Percentiles rank a stretch among this genome's conserved stretches.
phyloP scores from a whole-genome alignment of 1,140 invertebrate species.

The Calliopsis andreniformis region DNA sequence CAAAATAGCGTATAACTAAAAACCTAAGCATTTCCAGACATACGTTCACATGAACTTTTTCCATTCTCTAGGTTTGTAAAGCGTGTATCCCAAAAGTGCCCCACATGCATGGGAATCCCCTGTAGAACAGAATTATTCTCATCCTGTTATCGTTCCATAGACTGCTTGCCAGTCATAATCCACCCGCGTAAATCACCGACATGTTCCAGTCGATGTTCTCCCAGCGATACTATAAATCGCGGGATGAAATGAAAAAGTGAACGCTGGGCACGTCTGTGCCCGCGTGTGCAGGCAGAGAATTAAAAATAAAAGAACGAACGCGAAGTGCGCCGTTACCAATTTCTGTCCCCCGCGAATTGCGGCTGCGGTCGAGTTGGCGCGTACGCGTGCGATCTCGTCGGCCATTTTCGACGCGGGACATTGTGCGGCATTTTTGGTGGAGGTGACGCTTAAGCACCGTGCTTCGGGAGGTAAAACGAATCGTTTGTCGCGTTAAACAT shows the following conservation, averaged over 20 bases:
- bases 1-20: too few relatives aligned
- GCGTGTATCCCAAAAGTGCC: too few relatives aligned
- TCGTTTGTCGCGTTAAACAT: conserved; percentile 56
- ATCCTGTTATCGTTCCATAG: conserved; percentile 75
- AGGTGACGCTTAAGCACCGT: conserved; percentile 31
- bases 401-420: conserved; percentile 7
- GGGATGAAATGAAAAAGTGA: conserved; percentile 69
- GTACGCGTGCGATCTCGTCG: neutral
- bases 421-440: neutral
- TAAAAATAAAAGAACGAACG: conserved; percentile 57
- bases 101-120: too few relatives aligned
- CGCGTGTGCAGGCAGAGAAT: conserved; percentile 43
- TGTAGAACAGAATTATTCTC: conserved; percentile 23
- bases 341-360: conserved; percentile 44
- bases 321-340: neutral
- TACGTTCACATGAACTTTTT: too few relatives aligned
- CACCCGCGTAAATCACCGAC: conserved; percentile 73
- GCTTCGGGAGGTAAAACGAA: conserved; percentile 40
- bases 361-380: conserved; percentile 36
- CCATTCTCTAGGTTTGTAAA: too few relatives aligned
- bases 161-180: conserved; percentile 77
- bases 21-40: too few relatives aligned
- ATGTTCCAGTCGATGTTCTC: conserved; percentile 51
- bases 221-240: conserved; percentile 71
- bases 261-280: conserved; percentile 16